Evolutionary conservation across 2,113 vertebrate species (phyloP), one percentile per base, ranked within the genome.

Genomic region (Mastomys coucha): DNA sequence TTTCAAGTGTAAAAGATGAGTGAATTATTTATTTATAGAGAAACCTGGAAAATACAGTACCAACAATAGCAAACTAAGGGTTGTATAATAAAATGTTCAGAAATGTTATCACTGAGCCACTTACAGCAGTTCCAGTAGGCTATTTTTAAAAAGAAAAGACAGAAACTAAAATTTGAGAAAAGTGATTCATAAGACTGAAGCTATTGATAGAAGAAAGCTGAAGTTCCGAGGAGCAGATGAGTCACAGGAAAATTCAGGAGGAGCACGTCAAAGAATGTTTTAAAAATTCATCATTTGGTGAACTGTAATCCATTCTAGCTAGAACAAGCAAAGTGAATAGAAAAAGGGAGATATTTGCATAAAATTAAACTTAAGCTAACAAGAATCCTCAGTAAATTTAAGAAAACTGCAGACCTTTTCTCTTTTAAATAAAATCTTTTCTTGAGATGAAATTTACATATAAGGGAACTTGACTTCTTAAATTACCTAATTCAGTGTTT

Each of bases 131-230:
- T 95, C 58, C 45, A 94, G 49, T 81, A 39, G 26, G 56, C 42
- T 96, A 95, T 96, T 97, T 97, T 98, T 97, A 82, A 95, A 53
- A 91, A 97, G 93, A 70, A 78, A 93, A 96, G 81, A 67, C 88
- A 91, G 91, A 97, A 96, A 95, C 80, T 96, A 88, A 95, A 91
- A 92, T 92, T 96, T 95, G 88, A 88, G 85, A 92, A 92, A 95
- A 95, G 51, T 94, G 95, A 96, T 97, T 98, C 96, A 98, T 33
- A 96, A 97, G 96, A 88, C 94, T 82, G 39, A 80, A 92, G 86
- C 94, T 97, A 95, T 96, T 97, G 86, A 96, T 94, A 97, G 94
- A 95, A 67, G 93, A 91, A 92, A 96, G 53, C 92, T 92, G 63
- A 76, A 97, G 70, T 36, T 67, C 45, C 16, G 19, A 95, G 80